Evolutionary conservation across 2,797 vertebrate species (phyloP), one percentile per base, ranked within the genome.

Genomic region (Chaetodon trifasciatus): DNA sequence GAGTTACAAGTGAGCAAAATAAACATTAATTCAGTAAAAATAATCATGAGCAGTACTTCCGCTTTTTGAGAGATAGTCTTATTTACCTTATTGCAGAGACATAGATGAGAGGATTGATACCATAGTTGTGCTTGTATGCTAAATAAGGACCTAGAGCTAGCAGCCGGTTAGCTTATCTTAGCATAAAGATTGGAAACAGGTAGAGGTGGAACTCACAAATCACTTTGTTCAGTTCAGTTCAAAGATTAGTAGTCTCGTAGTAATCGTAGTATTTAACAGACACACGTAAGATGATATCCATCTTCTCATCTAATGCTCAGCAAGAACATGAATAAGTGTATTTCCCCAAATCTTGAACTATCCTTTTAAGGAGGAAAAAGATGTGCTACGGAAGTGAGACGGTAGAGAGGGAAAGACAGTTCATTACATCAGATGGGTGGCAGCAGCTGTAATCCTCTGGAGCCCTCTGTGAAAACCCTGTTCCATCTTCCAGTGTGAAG

Each of bases 401-500:
- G 46, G 66, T 32, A 57, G 57, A 74, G 64, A 79, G 71, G 52
- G 49, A 71, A 55, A 35, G 74, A 49, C 62, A 42, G 85, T 90
- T 86, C 85, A 85, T 83, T 80, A 53, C 82, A 84, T 89, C 78
- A 86, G 76, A 82, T 81, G 75, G 70, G 58, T 83, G 77, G 76
- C 53, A 52, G 86, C 85, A 88, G 70, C 81, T 74, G 77, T 74
- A 82, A 84, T 88, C 89, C 91, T 92, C 91, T 62, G 50, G 83
- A 88, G 82, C 52, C 70, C 82, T 83, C 75, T 70, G 17, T 63
- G 79, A 86, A 91, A 91, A 88, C 90, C 86, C 87, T 84, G 86
- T 89, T 89, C 86, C 73, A 86, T 88, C 86, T 92, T 89, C 55
- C 58, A 66, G 83, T 89, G 86, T 92, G 86, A 94, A 94, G 85